A percentile compares a stretch with the other conserved stretches of the same genome.
Evolutionary conservation across 2,113 vertebrate genomes (phyloP).

Genomic region (Puma concolor): DNA sequence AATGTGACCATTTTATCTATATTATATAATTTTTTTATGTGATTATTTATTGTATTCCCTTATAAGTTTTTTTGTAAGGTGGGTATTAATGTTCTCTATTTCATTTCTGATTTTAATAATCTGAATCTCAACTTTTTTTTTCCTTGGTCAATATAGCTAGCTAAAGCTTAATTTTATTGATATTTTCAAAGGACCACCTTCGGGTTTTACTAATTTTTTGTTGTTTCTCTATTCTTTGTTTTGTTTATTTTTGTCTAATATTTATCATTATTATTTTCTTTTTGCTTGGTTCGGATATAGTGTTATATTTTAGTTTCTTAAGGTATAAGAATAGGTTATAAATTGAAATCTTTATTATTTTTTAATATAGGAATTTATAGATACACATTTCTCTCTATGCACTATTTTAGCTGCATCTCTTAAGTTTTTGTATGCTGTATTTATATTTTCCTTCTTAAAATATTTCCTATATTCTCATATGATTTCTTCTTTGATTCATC

Average conservation of each 20-base stretch:
- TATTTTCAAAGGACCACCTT: neutral
- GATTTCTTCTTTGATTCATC: neutral
- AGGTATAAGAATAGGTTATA: neutral
- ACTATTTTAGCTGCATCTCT: neutral
- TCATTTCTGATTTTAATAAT: neutral
- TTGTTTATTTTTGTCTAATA: neutral
- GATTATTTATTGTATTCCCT: neutral
- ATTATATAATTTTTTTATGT: neutral
- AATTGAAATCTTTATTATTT: neutral
- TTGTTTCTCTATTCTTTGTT: neutral
- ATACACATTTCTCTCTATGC: neutral
- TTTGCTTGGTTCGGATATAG: neutral
- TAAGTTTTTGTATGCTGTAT: neutral
- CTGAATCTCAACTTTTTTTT: neutral
- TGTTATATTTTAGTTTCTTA: neutral
- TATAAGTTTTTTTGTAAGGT: neutral
- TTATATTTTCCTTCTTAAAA: slow-evolving; percentile 31
- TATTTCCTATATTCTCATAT: neutral
- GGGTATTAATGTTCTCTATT: neutral
- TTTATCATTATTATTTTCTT: neutral
- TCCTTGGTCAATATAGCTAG: neutral
- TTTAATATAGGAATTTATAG: neutral
- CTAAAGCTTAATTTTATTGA: neutral
- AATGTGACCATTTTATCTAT: neutral
- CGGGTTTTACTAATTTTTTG: neutral